Evolutionary conservation across 2,888 invertebrate species (phyloP), one percentile per base, ranked within the genome.

Genomic region (Cecidostiba fungosa): DNA sequence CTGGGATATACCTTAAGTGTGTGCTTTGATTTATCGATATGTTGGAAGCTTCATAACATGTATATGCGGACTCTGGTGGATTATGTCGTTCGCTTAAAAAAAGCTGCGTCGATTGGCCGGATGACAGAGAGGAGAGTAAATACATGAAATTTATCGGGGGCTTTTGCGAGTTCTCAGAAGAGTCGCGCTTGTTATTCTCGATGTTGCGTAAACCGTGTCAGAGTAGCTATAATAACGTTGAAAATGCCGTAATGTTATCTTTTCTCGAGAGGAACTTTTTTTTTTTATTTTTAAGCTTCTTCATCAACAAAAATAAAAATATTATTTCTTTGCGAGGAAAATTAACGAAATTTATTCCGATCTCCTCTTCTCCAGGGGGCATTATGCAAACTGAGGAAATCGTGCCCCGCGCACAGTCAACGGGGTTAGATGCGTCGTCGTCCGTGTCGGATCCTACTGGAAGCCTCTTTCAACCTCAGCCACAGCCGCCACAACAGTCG

Each of bases 321-420:
- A 10, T 12, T 12, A 43, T 12, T 43, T 43, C 4, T 43, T 43
- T 43, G 10, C 12, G 12, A 43, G 12, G 12, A 43, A 43, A 12
- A 43, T 43, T 43, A 43, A 43, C 43, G 43, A 43, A 12, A 12
- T 12, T 43, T 12, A 12, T 43, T 10, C 12, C 43, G 43, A 10
- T 8, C 8, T 43, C 43, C 10, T 1, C n/a, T 39, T 39, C 39
- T 39, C 39, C 89, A 93, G 93, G 93, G 92, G 93, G 93, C 92
- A 93, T 93, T 93, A 93, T 93, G 93, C 93, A 93, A 91, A 93
- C 93, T 89, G 93, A 93, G 91, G 93, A 93, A 92, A 91, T 93
- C 91, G 92, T 92, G 91, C 91, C 92, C 90, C 91, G 92, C 84
- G 90, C 92, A 89, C 92, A 92, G 89, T 91, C 93, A 86, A 90